Evolutionary conservation across 1,140 invertebrate species (phyloP).

Genomic region (Gonatopus flavifemur): DNA sequence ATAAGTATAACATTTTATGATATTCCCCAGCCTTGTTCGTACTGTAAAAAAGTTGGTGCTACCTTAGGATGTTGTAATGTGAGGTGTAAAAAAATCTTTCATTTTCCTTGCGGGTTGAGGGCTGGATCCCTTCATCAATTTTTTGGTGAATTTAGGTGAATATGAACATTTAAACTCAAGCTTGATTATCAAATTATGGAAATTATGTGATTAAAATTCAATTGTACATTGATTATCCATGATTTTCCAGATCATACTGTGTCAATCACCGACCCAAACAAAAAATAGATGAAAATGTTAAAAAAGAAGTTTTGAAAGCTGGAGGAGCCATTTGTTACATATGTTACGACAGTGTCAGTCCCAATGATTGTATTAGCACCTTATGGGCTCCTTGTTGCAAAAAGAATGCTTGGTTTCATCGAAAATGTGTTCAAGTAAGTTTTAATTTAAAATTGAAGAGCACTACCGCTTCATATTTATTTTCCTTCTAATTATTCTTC

Average conservation of each 20-base stretch:
- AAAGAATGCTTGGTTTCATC: conserved; percentile 65
- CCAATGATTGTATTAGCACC: conserved; percentile 45
- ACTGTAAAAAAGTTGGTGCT: conserved; percentile 64
- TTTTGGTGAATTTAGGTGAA: conserved; percentile 64
- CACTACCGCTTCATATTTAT: too few species aligned
- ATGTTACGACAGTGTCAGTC: conserved; percentile 60
- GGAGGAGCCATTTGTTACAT: conserved; percentile 57
- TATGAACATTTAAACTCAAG: background rate
- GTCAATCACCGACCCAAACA: conserved; percentile 62
- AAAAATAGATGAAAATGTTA: conserved; percentile 45
- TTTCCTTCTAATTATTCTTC: too few species aligned
- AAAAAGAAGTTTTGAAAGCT: conserved; percentile 26
- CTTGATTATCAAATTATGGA: background rate
- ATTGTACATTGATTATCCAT: background rate
- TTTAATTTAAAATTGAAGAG: too few species aligned
- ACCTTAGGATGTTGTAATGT: conserved; percentile 64
- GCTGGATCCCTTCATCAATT: conserved; percentile 64
- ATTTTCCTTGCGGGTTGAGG: conserved; percentile 65
- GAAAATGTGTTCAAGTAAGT: conserved; percentile 63
- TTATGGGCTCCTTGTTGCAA: conserved; percentile 67
- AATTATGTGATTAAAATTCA: conserved; percentile 5
- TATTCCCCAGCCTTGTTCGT: conserved; percentile 64
- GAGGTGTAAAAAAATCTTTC: conserved; percentile 63
- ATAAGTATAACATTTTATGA: too few species aligned
- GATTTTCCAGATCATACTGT: conserved; percentile 63